Evolutionary conservation across 2,888 invertebrate species (phyloP).

Genomic region (Ptychoptera albimana): DNA sequence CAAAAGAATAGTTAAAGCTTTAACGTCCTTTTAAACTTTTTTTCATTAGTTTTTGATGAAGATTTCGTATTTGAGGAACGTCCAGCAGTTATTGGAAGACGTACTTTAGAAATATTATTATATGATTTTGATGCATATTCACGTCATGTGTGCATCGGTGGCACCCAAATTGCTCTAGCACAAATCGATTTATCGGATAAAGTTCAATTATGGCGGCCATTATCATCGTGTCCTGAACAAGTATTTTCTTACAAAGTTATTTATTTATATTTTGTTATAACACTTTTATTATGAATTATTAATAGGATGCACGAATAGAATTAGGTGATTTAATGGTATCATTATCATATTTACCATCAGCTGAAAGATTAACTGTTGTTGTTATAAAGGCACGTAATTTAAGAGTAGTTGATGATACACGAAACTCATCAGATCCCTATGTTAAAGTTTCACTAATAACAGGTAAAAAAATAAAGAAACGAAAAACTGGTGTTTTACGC

Average conservation of each 20-base stretch:
- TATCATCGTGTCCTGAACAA: constrained; percentile 35
- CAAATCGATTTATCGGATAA: constrained; percentile 39
- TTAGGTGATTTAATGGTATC: constrained; percentile 86
- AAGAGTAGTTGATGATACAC: constrained; percentile 82
- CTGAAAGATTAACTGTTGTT: constrained; percentile 77
- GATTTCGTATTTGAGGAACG: constrained; percentile 49
- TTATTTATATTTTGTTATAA: not conserved
- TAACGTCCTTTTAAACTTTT: not conserved
- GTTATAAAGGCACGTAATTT: constrained; percentile 83
- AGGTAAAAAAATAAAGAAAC: constrained; percentile 81
- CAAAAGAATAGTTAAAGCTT: not conserved
- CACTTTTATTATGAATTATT: not conserved
- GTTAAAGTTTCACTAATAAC: constrained; percentile 81
- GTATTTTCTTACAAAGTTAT: constrained; percentile 10
- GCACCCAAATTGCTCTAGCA: constrained; percentile 37
- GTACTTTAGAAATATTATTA: constrained; percentile 42
- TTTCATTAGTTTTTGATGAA: constrained; percentile 42
- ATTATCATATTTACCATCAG: constrained; percentile 78
- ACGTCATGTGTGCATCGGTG: constrained; percentile 46
- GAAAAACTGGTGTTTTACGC: constrained; percentile 80
- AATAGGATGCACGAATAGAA: constrained; percentile 47
- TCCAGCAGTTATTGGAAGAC: constrained; percentile 33
- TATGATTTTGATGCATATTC: constrained; percentile 50
- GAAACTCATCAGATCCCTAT: constrained; percentile 86
- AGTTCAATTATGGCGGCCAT: constrained; percentile 38